These are phyloP conservation scores for Heteromurus nitidus DNA, from an alignment of 2,888 invertebrate species.

Conservation along the genomic window DNA sequence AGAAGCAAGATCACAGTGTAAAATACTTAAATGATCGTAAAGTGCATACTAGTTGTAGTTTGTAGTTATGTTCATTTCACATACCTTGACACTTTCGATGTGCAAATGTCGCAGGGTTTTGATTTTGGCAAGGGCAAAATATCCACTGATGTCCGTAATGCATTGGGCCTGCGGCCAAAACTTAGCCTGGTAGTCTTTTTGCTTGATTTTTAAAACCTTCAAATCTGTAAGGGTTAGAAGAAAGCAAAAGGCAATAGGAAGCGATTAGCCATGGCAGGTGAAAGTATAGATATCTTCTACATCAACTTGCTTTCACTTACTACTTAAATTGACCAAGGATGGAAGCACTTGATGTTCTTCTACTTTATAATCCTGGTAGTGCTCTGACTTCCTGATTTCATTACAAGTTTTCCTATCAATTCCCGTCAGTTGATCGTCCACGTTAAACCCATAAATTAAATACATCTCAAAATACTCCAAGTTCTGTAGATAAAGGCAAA, in stretches of 20 bases:
- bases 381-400: slow-evolving; percentile 42
- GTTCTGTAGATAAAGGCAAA: slow-evolving; percentile 64
- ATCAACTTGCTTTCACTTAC: slow-evolving; percentile 47
- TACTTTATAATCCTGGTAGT: slow-evolving; percentile 35
- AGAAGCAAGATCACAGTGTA: background rate
- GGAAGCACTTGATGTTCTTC: slow-evolving; percentile 49
- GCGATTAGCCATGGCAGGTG: too few relatives aligned
- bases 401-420: slow-evolving; percentile 56
- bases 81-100: slow-evolving; percentile 67
- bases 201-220: slow-evolving; percentile 52
- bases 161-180: slow-evolving; percentile 68
- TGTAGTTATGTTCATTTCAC: background rate
- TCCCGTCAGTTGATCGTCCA: slow-evolving; percentile 68
- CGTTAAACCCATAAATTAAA: slow-evolving; percentile 69
- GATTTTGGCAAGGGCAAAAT: slow-evolving; percentile 62
- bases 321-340: slow-evolving; percentile 57
- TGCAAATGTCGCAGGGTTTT: slow-evolving; percentile 58
- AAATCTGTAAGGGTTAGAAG: slow-evolving; percentile 43
- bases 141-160: slow-evolving; percentile 63
- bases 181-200: slow-evolving; percentile 68
- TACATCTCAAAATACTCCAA: slow-evolving; percentile 63
- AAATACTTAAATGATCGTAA: slow-evolving; percentile 6
- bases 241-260: too few relatives aligned
- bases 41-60: background rate
- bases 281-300: too few relatives aligned